Evolutionary conservation across 2,797 vertebrate species (phyloP).

Genomic region (Lindbergichthys nudifrons): DNA sequence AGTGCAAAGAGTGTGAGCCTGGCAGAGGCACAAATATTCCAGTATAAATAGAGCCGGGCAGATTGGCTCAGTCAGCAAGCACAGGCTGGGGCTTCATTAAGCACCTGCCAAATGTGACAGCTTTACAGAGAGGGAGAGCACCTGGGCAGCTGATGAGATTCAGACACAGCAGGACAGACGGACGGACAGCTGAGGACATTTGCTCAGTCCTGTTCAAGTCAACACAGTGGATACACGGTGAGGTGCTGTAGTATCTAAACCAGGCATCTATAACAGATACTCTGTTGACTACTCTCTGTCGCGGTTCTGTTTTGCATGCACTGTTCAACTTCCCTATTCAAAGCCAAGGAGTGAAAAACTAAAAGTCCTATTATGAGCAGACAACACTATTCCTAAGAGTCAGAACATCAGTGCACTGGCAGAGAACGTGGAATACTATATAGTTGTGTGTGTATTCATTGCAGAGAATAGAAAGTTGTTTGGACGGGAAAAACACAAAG

Average conservation of each 20-base stretch:
- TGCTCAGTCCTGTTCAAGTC: slow-evolving; percentile 4
- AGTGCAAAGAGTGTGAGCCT: slow-evolving; percentile 41
- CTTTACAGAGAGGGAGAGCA: slow-evolving; percentile 9
- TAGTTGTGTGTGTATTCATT: not conserved
- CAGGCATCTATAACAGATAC: not conserved
- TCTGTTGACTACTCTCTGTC: not conserved
- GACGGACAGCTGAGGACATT: slow-evolving; percentile 19
- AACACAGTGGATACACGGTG: slow-evolving; percentile 19
- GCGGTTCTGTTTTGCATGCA: not conserved
- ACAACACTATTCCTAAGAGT: not conserved
- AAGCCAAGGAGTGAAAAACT: not conserved
- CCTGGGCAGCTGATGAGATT: not conserved
- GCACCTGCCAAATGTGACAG: not conserved
- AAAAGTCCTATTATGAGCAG: not conserved
- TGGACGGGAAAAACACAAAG: not conserved
- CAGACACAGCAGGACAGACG: slow-evolving; percentile 5
- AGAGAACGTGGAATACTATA: not conserved
- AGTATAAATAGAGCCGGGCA: slow-evolving; percentile 4
- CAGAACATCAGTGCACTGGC: not conserved
- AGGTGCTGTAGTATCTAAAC: slow-evolving; percentile 7
- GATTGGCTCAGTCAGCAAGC: not conserved
- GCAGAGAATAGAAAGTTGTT: not conserved
- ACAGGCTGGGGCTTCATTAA: not conserved
- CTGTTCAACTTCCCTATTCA: not conserved
- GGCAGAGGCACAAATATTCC: not conserved